Percentiles rank a stretch among this genome's conserved stretches.
Conservation (phyloP, 2,113 vertebrate genomes). For the Zosterops lateralis region DNA sequence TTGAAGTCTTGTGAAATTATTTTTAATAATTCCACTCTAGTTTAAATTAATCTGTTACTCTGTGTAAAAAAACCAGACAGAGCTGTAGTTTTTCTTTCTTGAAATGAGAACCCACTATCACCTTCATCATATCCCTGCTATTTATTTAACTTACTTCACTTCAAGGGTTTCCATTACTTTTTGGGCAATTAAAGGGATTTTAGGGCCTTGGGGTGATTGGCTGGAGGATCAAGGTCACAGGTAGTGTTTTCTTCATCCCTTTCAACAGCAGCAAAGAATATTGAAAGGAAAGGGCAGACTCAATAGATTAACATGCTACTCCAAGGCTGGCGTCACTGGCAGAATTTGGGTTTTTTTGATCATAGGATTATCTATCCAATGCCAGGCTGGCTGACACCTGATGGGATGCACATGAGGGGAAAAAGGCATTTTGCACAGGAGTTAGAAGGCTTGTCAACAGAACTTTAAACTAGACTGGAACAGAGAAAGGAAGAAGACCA, state of each 20-base stretch:
- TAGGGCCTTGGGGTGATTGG: neutral
- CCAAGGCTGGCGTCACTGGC: neutral
- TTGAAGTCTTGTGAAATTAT: neutral
- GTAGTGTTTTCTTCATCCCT: neutral
- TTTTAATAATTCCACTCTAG: neutral
- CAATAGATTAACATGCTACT: neutral
- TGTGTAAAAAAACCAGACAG: neutral
- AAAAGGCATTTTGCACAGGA: neutral
- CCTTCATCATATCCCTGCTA: neutral
- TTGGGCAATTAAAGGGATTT: neutral
- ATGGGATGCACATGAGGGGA: neutral
- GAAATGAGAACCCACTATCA: neutral
- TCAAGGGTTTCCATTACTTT: neutral
- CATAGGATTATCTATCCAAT: neutral
- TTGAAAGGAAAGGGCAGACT: neutral
- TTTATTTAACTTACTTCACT: neutral
- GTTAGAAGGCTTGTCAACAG: neutral
- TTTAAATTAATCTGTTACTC: neutral
- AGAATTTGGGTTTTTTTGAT: neutral
- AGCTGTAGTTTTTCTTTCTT: neutral
- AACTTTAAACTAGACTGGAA: neutral
- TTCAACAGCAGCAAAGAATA: neutral
- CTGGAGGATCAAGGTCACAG: neutral
- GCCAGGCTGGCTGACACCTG: neutral
- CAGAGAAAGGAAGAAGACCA: neutral